phyloP scores from a whole-genome alignment of 2,888 invertebrate species.

The Nymphalis c-album region DNA sequence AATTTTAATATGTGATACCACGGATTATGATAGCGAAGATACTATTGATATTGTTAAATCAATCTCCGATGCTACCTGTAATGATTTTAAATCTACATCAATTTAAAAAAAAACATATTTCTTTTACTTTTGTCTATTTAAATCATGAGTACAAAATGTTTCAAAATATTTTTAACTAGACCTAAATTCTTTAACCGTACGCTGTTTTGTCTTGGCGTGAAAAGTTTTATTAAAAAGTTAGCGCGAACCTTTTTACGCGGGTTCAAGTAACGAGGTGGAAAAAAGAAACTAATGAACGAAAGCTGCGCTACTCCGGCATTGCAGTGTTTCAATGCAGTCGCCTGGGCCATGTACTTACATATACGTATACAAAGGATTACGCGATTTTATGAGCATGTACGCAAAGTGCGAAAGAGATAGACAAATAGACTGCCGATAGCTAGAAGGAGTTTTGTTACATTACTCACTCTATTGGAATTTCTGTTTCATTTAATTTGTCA shows the following conservation, averaged over 20 bases:
- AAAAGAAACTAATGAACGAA: conserved; percentile 43
- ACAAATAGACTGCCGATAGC: conserved; percentile 2
- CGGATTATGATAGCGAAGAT: too few species aligned
- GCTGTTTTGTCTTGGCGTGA: conserved; percentile 14
- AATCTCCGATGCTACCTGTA: too few species aligned
- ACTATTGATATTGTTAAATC: too few species aligned
- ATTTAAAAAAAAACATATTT: neutral
- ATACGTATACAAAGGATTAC: conserved; percentile 17
- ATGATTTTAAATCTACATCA: too few species aligned
- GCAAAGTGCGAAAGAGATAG: conserved; percentile 15
- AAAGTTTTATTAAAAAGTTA: conserved; percentile 37
- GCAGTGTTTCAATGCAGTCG: conserved; percentile 46
- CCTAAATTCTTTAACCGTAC: conserved; percentile 14
- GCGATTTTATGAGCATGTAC: conserved; percentile 14
- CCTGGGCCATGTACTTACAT: conserved; percentile 26
- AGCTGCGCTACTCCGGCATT: conserved; percentile 44
- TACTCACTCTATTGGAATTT: conserved; percentile 1
- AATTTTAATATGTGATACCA: too few species aligned
- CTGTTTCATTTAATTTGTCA: neutral
- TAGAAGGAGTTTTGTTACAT: conserved; percentile 4
- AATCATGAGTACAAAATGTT: neutral
- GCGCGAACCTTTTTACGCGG: conserved; percentile 38
- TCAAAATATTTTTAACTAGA: conserved; percentile 3
- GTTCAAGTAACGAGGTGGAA: conserved; percentile 41
- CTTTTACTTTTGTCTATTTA: neutral